These are phyloP conservation scores for Crax fasciolata DNA, from an alignment of 2,797 vertebrate genomes.

Conservation along the genomic window DNA sequence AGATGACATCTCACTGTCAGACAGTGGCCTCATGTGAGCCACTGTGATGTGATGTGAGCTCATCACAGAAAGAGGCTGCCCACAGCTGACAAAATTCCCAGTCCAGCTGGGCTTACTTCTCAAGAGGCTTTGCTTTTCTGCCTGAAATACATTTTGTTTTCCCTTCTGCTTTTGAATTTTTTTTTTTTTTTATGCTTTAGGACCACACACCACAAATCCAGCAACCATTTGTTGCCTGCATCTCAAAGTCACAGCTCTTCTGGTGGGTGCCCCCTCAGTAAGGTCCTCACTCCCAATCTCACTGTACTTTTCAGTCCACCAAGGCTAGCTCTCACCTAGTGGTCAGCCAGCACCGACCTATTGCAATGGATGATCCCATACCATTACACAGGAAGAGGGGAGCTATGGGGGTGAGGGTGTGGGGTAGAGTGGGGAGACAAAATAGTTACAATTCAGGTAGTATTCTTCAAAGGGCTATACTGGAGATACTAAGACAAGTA, in stretches of 20 bases:
- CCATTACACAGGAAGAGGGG: accelerated
- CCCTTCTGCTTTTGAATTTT: neutral
- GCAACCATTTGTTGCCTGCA: neutral
- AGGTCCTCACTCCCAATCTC: neutral
- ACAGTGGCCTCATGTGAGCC: neutral
- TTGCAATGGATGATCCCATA: neutral
- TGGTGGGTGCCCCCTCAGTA: accelerated
- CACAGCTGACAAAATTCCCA: neutral
- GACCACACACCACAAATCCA: neutral
- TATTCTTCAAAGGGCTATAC: neutral
- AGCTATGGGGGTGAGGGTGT: too few relatives aligned
- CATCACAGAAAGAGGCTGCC: neutral
- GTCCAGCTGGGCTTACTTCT: neutral
- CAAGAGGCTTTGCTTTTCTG: neutral
- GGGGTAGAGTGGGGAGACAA: neutral
- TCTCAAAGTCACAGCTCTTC: neutral
- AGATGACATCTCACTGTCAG: neutral
- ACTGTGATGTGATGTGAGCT: constrained; percentile 1
- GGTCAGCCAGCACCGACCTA: neutral
- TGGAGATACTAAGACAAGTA: neutral
- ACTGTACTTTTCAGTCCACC: neutral
- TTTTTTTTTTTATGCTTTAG: neutral
- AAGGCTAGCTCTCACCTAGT: neutral
- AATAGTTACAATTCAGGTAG: neutral
- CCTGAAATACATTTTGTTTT: neutral